Evolutionary conservation across 2,888 invertebrate genomes (phyloP), one percentile per base, ranked within the genome.

Genomic region (Ganaspis brasiliensis): DNA sequence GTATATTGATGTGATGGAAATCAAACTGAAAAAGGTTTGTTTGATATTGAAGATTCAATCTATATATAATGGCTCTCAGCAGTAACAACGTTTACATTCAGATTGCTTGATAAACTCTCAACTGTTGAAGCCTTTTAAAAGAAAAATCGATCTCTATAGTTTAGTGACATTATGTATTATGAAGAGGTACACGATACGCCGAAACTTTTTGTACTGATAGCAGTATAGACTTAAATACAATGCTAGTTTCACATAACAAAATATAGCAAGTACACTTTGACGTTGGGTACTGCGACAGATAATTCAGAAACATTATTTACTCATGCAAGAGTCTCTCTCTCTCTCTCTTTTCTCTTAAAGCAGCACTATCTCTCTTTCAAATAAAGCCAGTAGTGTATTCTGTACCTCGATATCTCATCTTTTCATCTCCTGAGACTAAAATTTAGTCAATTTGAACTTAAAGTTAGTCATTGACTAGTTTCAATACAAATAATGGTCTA

Each of bases 11-110:
- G 40, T 37, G 40, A 63, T 63, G 19, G 26, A 24, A n/a, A 40
- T 63, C 35, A 40, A 19, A 37, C 37, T n/a, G 14, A 63, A 63
- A 24, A 21, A 21, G 40, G 52, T 52, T 26, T 40, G 40, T 63
- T 63, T 21, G 63, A 63, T 40, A 40, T 40, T 40, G 37, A 63
- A 63, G 40, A 63, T 40, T 63, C 37, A 40, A 63, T 40, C 24
- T 19, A 1, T 24, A 63, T 21, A 63, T 9, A 63, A 40, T 40
- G 63, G 24, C 37, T 14, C 24, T 63, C 24, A 14, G 40, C 10
- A 63, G 63, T 63, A 63, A 63, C 40, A 63, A 40, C 24, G 24
- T 63, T 40, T 40, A 63, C 40, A 63, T 63, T 40, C 63, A 63
- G 63, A 63, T 63, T 63, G 63, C 40, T 40, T 63, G 40, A 40